Conservation (phyloP, 2,113 vertebrate genomes). For the Macroglossus sobrinus region DNA sequence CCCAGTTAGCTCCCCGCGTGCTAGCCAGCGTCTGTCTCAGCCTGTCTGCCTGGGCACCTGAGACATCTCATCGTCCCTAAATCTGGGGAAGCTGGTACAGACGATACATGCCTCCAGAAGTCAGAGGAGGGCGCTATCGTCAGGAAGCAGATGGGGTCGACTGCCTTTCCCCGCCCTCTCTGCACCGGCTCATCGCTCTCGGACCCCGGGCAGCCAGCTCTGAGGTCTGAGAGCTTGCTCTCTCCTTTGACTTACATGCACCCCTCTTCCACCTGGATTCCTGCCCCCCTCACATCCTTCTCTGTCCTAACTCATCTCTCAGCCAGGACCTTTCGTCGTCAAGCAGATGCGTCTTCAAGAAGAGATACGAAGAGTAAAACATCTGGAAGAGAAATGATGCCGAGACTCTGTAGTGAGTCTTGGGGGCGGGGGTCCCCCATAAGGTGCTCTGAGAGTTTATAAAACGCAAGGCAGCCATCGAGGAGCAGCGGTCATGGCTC, state of each 20-base stretch:
- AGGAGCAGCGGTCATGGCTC: too few species aligned
- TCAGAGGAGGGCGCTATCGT: background rate
- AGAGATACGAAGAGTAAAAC: background rate
- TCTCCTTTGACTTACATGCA: background rate
- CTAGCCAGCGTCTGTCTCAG: background rate
- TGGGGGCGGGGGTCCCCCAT: background rate
- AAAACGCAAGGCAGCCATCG: background rate
- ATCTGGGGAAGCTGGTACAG: background rate
- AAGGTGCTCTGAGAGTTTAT: background rate
- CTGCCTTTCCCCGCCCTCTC: background rate
- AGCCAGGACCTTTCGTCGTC: background rate
- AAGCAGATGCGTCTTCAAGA: background rate
- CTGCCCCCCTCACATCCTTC: background rate
- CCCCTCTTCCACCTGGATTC: background rate
- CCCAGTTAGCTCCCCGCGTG: background rate
- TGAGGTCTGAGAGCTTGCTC: background rate
- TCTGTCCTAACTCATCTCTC: background rate
- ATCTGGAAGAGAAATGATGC: background rate
- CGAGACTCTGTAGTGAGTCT: background rate
- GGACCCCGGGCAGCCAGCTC: background rate
- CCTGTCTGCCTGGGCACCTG: background rate
- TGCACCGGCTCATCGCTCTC: background rate
- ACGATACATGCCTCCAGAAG: background rate
- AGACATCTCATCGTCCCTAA: background rate
- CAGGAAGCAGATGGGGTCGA: background rate